Base-by-base conservation (phyloP, 1,140 invertebrate species). In the Drosophila mojavensis region DNA sequence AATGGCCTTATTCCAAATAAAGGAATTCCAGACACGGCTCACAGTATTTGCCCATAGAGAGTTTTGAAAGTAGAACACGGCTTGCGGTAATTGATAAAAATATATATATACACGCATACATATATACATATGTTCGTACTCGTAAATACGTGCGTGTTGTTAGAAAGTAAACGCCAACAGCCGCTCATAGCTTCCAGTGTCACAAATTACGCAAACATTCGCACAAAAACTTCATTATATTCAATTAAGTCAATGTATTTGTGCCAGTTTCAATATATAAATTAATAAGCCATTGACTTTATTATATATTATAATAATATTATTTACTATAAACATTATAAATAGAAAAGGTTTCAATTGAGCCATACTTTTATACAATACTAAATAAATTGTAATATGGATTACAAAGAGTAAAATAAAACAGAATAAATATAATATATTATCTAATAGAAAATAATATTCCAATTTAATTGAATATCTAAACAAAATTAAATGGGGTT, bases 91-190 rank as follows among this genome's bases (percentile, higher is more conserved):
- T 71, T 86, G 82, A 82, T 88, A 65, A 68, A 73, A 66, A 71
- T 41, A 62, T 33, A 58, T 45, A 59, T n/a, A 60, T 69, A 55
- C 39, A 50, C 11, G 20, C 17, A 13, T 26, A 45, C 6, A 41
- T 33, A 20, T 11, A 45, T 45, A 45, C 28, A 30, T 17, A 15
- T 45, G 15, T 17, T 17, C 15, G 15, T 45, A 17, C 15, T 2
- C 15, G n/a, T 45, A 17, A 28, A 33, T 47, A 72, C 79, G 69
- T 79, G 77, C 76, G 66, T 76, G 75, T 53, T 55, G 81, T 89
- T 86, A 89, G 83, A 88, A 88, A 88, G 83, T 88, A 89, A 88
- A 78, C 53, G 73, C 66, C 41, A 61, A 51, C 53, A 64, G 58
- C 60, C 72, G 60, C 50, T 13, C 11, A 13, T 20, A n/a, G 7